phyloP scores from a whole-genome alignment of 2,113 vertebrate genomes.

The Anoplopoma fimbria region DNA sequence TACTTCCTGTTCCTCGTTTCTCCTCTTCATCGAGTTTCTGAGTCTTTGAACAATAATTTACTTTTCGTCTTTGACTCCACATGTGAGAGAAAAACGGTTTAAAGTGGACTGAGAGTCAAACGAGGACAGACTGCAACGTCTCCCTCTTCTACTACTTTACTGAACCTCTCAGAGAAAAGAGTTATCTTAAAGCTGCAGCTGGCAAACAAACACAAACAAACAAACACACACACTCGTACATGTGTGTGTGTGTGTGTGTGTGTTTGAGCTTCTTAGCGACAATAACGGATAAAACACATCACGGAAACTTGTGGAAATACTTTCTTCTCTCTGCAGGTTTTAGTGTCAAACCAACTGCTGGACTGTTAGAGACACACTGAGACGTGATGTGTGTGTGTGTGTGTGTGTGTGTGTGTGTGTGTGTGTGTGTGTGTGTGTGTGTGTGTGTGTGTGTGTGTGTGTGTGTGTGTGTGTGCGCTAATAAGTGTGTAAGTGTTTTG shows the following conservation, averaged over 20 bases:
- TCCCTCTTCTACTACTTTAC: background rate
- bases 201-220: constrained; percentile 15
- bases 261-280: constrained; percentile 13
- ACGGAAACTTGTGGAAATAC: constrained; percentile 15
- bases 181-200: constrained; percentile 50
- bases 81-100: no score
- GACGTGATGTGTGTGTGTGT: constrained; percentile 26
- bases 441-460: constrained; percentile 13
- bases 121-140: background rate
- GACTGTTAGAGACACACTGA: constrained; percentile 50
- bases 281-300: constrained; percentile 21
- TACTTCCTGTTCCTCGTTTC: no score
- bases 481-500: constrained; percentile 32
- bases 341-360: constrained; percentile 39
- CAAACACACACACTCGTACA: background rate
- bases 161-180: constrained; percentile 1
- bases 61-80: no score
- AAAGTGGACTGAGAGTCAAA: background rate
- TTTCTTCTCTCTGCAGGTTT: constrained; percentile 49
- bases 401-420: constrained; percentile 11
- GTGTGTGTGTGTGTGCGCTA: constrained; percentile 22
- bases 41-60: background rate
- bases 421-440: constrained; percentile 9
- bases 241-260: no score
- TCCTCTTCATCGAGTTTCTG: no score